A percentile compares a stretch with the other conserved stretches of the same genome.
Evolutionary conservation across 2,888 invertebrate genomes (phyloP).

Genomic region (Luperina nickerlii): DNA sequence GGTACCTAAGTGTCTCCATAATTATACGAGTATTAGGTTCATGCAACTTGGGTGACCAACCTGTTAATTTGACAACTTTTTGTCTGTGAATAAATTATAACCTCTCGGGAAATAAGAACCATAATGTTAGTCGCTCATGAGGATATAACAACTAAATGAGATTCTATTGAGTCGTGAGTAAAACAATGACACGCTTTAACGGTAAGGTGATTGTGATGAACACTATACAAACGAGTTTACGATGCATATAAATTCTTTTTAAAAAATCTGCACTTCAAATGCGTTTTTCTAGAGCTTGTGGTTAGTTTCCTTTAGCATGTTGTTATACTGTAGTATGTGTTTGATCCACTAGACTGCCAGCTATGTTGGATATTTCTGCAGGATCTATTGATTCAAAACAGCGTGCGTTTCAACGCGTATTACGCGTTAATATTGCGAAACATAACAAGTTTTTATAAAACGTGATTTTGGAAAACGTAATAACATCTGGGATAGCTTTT

Average conservation of each 20-base stretch:
- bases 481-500: not conserved
- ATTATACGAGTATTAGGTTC: not conserved
- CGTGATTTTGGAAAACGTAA: not conserved
- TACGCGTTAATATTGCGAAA: too few species aligned
- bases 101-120: not conserved
- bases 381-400: not conserved
- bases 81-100: not conserved
- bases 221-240: not conserved
- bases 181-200: conserved; percentile 20
- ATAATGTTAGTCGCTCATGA: not conserved
- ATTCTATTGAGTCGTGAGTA: conserved; percentile 12
- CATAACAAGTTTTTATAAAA: not conserved
- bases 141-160: conserved; percentile 10
- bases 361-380: not conserved
- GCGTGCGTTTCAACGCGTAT: not conserved
- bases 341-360: not conserved
- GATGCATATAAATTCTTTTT: not conserved
- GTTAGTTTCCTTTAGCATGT: not conserved
- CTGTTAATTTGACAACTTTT: not conserved
- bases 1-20: not conserved
- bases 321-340: not conserved
- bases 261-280: not conserved
- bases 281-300: not conserved
- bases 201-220: conserved; percentile 1
- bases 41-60: not conserved